These are phyloP conservation scores for Macrotrachela quadricornifera DNA, from an alignment of 1,140 invertebrate species.

Conservation along the genomic window DNA sequence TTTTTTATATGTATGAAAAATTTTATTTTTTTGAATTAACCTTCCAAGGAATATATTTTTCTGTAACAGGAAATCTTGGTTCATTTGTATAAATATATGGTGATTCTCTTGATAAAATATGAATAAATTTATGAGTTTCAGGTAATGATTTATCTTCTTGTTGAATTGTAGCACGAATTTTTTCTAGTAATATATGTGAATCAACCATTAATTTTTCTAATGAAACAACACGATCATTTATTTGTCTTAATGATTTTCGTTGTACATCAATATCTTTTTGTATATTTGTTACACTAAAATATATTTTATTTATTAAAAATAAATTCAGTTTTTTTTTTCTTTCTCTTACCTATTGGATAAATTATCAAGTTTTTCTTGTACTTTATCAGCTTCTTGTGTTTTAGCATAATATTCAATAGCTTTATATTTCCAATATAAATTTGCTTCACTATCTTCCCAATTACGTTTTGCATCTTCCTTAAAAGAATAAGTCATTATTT, in stretches of 20 bases:
- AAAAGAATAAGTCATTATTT: too few relatives aligned
- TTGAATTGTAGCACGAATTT: slow-evolving; percentile 9
- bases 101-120: slow-evolving; percentile 7
- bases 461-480: too few relatives aligned
- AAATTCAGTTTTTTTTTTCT: too few relatives aligned
- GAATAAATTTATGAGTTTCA: slow-evolving; percentile 4
- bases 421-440: too few relatives aligned
- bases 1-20: too few relatives aligned
- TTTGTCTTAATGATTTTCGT: slow-evolving; percentile 10
- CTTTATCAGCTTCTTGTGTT: too few relatives aligned
- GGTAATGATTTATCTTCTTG: slow-evolving; percentile 5
- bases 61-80: slow-evolving; percentile 5
- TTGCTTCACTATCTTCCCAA: too few relatives aligned
- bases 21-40: slow-evolving; percentile 11
- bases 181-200: slow-evolving; percentile 3
- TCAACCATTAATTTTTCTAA: slow-evolving; percentile 1
- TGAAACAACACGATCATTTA: slow-evolving; percentile 7
- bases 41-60: slow-evolving; percentile 7
- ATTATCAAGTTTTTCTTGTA: too few relatives aligned
- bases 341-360: too few relatives aligned
- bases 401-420: too few relatives aligned
- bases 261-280: slow-evolving; percentile 24
- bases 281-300: slow-evolving; percentile 11
- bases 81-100: slow-evolving; percentile 4
- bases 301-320: background rate